phyloP scores from a whole-genome alignment of 2,888 invertebrate genomes.

The Melangyna quadrimaculata region DNA sequence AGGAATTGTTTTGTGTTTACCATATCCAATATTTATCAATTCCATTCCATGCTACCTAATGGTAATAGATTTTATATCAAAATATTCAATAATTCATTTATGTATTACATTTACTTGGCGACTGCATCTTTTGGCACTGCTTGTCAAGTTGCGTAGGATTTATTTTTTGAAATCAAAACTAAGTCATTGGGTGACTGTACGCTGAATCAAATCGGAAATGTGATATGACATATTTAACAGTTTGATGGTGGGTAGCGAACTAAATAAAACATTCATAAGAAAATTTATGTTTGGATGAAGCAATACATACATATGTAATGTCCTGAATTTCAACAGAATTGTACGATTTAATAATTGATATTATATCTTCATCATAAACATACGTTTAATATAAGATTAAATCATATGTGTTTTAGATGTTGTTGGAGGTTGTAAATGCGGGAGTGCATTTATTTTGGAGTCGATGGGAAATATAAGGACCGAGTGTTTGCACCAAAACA shows the following conservation, averaged over 20 bases:
- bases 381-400: neutral
- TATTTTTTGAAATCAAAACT: neutral
- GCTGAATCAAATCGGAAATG: neutral
- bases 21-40: neutral
- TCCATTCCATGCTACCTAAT: neutral
- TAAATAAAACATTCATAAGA: neutral
- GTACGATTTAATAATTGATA: neutral
- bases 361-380: neutral
- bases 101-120: neutral
- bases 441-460: too few relatives aligned
- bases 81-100: neutral
- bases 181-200: neutral
- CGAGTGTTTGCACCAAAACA: too few relatives aligned
- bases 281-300: neutral
- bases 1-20: neutral
- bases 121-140: neutral
- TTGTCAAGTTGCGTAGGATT: neutral
- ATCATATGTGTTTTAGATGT: neutral
- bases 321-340: neutral
- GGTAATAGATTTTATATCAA: neutral
- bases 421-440: neutral
- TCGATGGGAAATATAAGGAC: too few relatives aligned
- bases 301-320: too few relatives aligned
- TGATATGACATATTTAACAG: too few relatives aligned
- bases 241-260: neutral